These are phyloP conservation scores for Onthophagus sagittarius DNA, from an alignment of 2,888 invertebrate genomes.

Conservation along the genomic window DNA sequence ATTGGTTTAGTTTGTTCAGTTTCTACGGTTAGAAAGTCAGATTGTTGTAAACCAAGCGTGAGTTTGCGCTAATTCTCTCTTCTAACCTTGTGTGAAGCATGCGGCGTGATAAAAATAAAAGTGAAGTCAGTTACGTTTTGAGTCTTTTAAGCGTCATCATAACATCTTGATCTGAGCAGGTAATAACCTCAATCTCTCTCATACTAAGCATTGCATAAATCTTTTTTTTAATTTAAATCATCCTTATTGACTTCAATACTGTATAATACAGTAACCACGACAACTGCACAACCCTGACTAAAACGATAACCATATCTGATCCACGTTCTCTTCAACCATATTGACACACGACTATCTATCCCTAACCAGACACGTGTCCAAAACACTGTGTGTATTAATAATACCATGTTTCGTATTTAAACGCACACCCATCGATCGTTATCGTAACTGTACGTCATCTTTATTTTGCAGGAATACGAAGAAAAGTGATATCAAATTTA, in stretches of 20 bases:
- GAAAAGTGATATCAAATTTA: too few species aligned
- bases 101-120: background rate
- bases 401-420: background rate
- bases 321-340: background rate
- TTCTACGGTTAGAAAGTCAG: background rate
- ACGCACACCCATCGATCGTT: background rate
- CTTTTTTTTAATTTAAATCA: background rate
- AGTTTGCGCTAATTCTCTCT: background rate
- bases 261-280: background rate
- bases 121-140: background rate
- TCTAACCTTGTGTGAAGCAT: background rate
- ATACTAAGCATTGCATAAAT: background rate
- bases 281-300: background rate
- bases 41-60: background rate
- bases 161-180: background rate
- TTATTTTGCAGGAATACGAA: conserved; percentile 8
- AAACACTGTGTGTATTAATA: background rate
- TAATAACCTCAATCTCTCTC: background rate
- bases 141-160: background rate
- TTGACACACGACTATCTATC: background rate
- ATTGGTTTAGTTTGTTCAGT: background rate
- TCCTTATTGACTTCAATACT: background rate
- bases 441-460: background rate
- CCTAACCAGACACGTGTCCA: background rate
- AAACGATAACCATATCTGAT: background rate